These are phyloP conservation scores for Campoletis sonorensis DNA, from an alignment of 1,140 invertebrate genomes.

Conservation along the genomic window DNA sequence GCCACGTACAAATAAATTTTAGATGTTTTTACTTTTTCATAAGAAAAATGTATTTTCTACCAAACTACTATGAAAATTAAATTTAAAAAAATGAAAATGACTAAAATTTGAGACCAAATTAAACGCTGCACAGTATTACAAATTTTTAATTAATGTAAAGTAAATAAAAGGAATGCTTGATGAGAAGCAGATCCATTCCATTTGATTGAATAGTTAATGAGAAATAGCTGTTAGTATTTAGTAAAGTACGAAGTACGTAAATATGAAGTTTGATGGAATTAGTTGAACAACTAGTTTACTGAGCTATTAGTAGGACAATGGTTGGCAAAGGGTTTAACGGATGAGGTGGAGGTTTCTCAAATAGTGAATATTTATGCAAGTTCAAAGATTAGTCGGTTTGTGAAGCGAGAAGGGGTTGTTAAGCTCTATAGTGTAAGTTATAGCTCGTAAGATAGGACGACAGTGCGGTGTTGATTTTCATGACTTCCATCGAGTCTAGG, in stretches of 20 bases:
- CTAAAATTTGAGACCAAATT: too few relatives aligned
- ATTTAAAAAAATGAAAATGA: too few relatives aligned
- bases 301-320: conserved; percentile 25
- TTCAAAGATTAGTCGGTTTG: conserved; percentile 31
- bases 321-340: neutral
- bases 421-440: neutral
- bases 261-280: conserved; percentile 9
- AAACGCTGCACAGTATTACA: too few relatives aligned
- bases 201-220: too few relatives aligned
- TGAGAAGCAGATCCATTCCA: too few relatives aligned
- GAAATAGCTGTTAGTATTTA: too few relatives aligned
- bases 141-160: too few relatives aligned
- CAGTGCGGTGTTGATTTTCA: conserved; percentile 40
- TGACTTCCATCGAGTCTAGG: conserved; percentile 27
- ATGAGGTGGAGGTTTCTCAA: neutral
- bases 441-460: neutral
- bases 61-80: too few relatives aligned
- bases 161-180: too few relatives aligned
- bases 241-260: neutral
- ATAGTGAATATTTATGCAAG: conserved; percentile 30
- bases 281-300: conserved; percentile 33
- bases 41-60: too few relatives aligned
- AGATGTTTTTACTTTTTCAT: too few relatives aligned
- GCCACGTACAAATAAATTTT: too few relatives aligned
- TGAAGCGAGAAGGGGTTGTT: neutral